Evolutionary conservation across 2,113 vertebrate genomes (phyloP).

Genomic region (Myotis davidii): DNA sequence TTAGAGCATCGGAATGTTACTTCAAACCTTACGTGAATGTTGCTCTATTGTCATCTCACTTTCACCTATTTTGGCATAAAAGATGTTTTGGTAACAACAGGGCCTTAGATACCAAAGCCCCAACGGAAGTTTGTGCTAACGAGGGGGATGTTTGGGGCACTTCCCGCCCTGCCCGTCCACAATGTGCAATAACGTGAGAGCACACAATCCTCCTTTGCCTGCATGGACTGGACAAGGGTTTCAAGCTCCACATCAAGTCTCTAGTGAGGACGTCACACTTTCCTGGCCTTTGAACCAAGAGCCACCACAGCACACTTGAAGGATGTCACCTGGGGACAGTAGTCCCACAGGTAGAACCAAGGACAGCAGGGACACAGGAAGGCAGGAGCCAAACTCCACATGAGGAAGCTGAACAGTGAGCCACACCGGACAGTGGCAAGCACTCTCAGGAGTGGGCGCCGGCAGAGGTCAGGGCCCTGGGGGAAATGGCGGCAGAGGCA

Average conservation of each 20-base stretch:
- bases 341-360: background rate
- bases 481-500: background rate
- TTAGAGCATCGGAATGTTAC: background rate
- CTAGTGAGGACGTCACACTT: background rate
- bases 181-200: background rate
- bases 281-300: background rate
- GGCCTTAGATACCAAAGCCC: background rate
- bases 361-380: background rate
- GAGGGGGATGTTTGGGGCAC: background rate
- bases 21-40: background rate
- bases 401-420: background rate
- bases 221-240: background rate
- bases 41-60: background rate
- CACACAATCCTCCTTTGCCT: background rate
- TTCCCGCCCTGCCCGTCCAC: background rate
- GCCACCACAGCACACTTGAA: background rate
- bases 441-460: background rate
- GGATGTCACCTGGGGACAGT: background rate
- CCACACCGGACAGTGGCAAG: background rate
- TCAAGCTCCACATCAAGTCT: background rate
- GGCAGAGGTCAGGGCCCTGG: background rate
- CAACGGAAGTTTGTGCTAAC: background rate
- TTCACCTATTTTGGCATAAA: background rate
- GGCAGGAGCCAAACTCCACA: background rate
- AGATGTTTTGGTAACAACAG: background rate